Evolutionary conservation across 2,797 vertebrate species (phyloP).

Genomic region (Labroides dimidiatus): DNA sequence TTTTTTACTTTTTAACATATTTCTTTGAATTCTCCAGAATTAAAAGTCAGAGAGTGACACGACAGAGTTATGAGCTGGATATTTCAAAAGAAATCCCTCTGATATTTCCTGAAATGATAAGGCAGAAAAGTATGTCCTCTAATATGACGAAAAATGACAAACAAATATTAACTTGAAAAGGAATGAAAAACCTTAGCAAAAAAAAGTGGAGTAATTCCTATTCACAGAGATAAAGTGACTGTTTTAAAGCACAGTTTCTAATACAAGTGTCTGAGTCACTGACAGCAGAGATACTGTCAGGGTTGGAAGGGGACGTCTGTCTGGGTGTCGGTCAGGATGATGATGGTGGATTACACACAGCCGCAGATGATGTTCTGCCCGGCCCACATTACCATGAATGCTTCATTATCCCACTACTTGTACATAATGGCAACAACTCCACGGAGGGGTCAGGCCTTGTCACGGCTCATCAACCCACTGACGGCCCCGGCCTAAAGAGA

Average conservation of each 20-base stretch:
- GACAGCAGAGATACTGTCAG: constrained; percentile 24
- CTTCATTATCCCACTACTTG: constrained; percentile 89
- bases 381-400: constrained; percentile 86
- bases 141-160: not conserved
- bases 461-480: constrained; percentile 88
- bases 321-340: constrained; percentile 62
- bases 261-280: constrained; percentile 31
- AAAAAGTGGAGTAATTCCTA: not conserved
- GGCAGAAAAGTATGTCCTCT: too few relatives aligned
- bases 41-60: not conserved
- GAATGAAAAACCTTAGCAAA: not conserved
- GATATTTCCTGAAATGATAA: not conserved
- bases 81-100: not conserved
- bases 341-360: constrained; percentile 74
- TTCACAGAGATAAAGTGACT: not conserved
- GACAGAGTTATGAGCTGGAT: constrained; percentile 1
- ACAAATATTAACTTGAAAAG: too few relatives aligned
- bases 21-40: not conserved
- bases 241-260: constrained; percentile 20
- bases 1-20: not conserved
- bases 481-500: constrained; percentile 82
- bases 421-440: constrained; percentile 89
- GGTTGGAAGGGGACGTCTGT: constrained; percentile 27
- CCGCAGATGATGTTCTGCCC: constrained; percentile 77
- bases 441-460: constrained; percentile 85